Percentiles rank a stretch among this genome's conserved stretches.
phyloP scores from a whole-genome alignment of 2,888 invertebrate species.

The Macrosiphum euphorbiae region DNA sequence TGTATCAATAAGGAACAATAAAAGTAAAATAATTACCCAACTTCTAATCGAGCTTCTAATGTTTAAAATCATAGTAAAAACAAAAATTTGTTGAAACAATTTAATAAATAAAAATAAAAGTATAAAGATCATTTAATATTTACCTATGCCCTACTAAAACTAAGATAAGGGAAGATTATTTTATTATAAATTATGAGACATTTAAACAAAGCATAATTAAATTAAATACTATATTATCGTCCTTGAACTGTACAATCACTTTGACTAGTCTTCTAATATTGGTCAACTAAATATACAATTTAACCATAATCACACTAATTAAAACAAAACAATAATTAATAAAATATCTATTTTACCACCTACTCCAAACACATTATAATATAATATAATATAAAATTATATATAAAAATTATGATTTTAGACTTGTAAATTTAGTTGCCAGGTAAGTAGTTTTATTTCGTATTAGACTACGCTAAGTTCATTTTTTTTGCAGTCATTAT shows the following conservation, averaged over 20 bases:
- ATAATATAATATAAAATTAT: not conserved
- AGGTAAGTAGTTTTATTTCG: not conserved
- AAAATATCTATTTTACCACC: not conserved
- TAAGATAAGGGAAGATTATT: not conserved
- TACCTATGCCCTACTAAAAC: not conserved
- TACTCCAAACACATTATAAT: not conserved
- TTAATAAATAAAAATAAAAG: not conserved
- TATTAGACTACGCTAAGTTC: not conserved
- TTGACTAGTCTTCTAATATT: not conserved
- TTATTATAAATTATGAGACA: not conserved
- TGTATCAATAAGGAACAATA: not conserved
- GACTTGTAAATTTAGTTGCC: not conserved
- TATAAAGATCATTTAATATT: not conserved
- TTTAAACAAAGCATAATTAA: not conserved
- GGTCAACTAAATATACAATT: not conserved
- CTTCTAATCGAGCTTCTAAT: no score
- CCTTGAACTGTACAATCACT: slow-evolving; percentile 22
- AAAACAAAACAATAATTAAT: not conserved
- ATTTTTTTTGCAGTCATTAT: not conserved
- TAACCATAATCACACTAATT: not conserved
- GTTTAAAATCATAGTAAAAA: no score
- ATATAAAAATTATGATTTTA: not conserved
- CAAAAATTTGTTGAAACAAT: no score
- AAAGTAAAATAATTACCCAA: not conserved
- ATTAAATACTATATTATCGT: slow-evolving; percentile 2